Evolutionary conservation across 2,797 vertebrate genomes (phyloP), one percentile per base, ranked within the genome.

Genomic region (Microctenopoma stevenorrisi): DNA sequence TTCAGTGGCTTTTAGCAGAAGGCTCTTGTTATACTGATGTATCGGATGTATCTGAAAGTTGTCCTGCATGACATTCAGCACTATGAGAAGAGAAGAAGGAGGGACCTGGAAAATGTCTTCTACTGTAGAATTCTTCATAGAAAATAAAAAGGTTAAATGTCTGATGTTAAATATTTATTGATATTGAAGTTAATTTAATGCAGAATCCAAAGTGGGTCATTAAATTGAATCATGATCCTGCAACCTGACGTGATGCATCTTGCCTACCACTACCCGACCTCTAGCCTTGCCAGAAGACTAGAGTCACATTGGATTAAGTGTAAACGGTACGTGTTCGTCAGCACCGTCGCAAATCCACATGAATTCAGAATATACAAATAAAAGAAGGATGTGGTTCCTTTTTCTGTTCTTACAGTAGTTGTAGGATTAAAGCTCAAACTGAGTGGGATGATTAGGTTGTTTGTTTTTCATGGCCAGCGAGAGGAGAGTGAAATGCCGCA

Each of bases 401-500:
- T 25, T 25, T 51, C 18, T 44, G 28, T 16, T 47, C 28, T 5
- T 26, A 14, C n/a, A 30, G 4, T 44, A 37, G 25, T 28, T 48
- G 46, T 40, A 38, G 64, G 40, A 33, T 12, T 9, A 10, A 26
- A 33, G 16, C 48, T 60, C 40, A 48, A 14, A 25, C 35, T 11
- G 59, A 64, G 64, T 14, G 46, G 38, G 55, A 42, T 46, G 60
- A 58, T 57, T 15, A 48, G 53, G 28, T 60, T 26, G 54, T 2
- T 68, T 79, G 56, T 59, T 63, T 74, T 72, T 65, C 30, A 25
- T 61, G 72, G 66, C 46, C 37, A 60, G 46, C 74, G 48, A 78
- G 60, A 56, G 52, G 66, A 61, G 68, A 57, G 72, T 52, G 76
- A 79, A 82, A 79, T 72, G 56, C 52, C 78, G 70, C 75, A 68